Evolutionary conservation across 92 coral and sea anemone species (phyloP), one percentile per base, ranked within the genome.

Genomic region (Siderastrea radians): DNA sequence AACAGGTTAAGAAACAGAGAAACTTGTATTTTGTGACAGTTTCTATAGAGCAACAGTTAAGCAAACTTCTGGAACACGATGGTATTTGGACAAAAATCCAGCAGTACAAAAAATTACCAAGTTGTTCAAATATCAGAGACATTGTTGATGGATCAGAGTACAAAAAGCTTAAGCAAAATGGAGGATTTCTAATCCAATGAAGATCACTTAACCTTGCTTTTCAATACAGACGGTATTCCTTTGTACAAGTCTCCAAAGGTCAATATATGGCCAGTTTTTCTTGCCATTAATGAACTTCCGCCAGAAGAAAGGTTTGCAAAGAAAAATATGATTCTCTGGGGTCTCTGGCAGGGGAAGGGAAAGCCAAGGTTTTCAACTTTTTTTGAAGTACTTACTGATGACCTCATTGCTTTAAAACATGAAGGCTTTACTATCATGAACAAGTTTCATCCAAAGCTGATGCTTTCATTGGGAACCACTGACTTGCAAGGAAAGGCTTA

Each of bases 161-260:
- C 62, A 54, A 47, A 46, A 78, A 72, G 14, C 68, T 77, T 6
- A 80, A 82, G 62, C 12, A 87, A 80, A 38, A 11, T 65, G 88
- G 84, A 66, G 72, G 72, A 60, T 74, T 90, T 81, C 86, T 90
- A 1, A 51, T n/a, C 70, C 71, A 65, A 69, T 26, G 64, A 58
- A 49, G 72, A 55, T 47, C 69, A 89, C 49, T 68, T 91, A 60
- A 86, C 79, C 57, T 47, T 87, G 17, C 60, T 90, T 13, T 86
- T 90, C 49, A 93, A 93, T 67, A 93, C 96, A 49, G 96, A 93
- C 69, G 91, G 96, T n/a, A 80, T 87, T 26, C 92, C 93, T 0
- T 73, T 93, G 26, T 90, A 71, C 55, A 90, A 90, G 51, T 93
- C 96, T 49, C 86, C 93, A 16, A 93, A 87, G 55, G 68, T 93